phyloP scores from a whole-genome alignment of 2,113 vertebrate species.

The Malurus cyaneus region DNA sequence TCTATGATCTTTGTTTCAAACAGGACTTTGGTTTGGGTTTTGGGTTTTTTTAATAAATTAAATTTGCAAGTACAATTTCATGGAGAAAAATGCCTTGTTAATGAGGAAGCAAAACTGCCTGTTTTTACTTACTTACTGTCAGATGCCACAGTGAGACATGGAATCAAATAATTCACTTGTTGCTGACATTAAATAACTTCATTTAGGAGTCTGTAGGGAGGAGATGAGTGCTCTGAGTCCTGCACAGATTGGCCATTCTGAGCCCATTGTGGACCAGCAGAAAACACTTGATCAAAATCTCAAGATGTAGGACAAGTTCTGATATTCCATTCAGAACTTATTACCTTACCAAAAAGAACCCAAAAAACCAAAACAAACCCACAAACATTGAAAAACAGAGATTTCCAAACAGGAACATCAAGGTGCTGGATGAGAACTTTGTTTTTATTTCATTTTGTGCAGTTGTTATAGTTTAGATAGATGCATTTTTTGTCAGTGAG shows the following conservation, averaged over 20 bases:
- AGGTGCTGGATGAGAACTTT: background rate
- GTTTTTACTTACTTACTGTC: background rate
- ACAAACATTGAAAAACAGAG: background rate
- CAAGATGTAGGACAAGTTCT: background rate
- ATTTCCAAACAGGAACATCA: background rate
- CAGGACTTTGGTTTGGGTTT: background rate
- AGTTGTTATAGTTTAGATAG: rapidly evolving
- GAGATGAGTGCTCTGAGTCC: background rate
- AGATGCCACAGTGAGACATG: background rate
- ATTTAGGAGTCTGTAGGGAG: background rate
- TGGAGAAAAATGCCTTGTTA: background rate
- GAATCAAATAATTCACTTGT: background rate
- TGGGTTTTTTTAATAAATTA: background rate
- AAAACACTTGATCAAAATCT: background rate
- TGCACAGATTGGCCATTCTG: background rate
- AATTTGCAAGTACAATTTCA: background rate
- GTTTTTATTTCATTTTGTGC: background rate
- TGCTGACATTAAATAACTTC: background rate
- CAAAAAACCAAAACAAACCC: background rate
- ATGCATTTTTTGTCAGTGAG: background rate
- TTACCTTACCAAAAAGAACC: background rate
- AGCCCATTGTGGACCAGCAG: background rate
- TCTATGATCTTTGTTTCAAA: background rate
- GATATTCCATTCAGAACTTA: background rate
- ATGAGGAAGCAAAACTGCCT: background rate